Percentiles rank a stretch among this genome's conserved stretches.
These are phyloP conservation scores for Paracyclopina nana DNA, from an alignment of 1,140 invertebrate species.

Conservation along the genomic window DNA sequence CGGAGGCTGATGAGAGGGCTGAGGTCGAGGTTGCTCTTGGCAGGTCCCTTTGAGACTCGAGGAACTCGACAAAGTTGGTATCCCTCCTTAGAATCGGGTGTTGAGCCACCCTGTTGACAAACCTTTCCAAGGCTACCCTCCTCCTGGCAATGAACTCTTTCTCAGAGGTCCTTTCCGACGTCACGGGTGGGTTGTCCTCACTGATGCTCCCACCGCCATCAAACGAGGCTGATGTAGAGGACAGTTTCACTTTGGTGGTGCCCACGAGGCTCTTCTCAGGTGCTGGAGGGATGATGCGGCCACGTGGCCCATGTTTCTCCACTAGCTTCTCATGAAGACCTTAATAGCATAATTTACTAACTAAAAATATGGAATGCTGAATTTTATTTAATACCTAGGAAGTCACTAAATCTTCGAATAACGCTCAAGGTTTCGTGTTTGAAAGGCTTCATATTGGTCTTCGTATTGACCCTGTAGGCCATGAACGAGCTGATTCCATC, in stretches of 20 bases:
- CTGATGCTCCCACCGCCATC: not conserved
- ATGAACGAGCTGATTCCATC: conserved; percentile 96
- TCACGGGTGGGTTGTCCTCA: not conserved
- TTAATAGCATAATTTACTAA: too few species aligned
- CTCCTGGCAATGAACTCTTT: conserved; percentile 77
- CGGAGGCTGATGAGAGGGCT: conserved; percentile 81
- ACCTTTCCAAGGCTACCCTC: conserved; percentile 71
- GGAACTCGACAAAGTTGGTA: conserved; percentile 50
- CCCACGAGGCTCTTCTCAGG: conserved; percentile 93
- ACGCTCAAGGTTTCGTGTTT: conserved; percentile 57
- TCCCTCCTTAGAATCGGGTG: conserved; percentile 78
- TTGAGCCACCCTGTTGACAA: conserved; percentile 65
- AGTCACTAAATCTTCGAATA: conserved; percentile 83
- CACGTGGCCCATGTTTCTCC: conserved; percentile 76
- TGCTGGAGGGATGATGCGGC: conserved; percentile 90
- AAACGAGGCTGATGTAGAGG: conserved; percentile 31
- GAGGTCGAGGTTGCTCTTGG: conserved; percentile 90
- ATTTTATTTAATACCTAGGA: too few species aligned
- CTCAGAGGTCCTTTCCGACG: not conserved
- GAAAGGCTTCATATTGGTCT: conserved; percentile 72
- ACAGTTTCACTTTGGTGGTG: conserved; percentile 88
- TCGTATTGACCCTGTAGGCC: conserved; percentile 69
- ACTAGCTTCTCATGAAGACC: conserved; percentile 85
- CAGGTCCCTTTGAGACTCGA: conserved; percentile 38
- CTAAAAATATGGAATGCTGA: too few species aligned